phyloP scores from a whole-genome alignment of 2,797 vertebrate genomes.

The Zalophus californianus region DNA sequence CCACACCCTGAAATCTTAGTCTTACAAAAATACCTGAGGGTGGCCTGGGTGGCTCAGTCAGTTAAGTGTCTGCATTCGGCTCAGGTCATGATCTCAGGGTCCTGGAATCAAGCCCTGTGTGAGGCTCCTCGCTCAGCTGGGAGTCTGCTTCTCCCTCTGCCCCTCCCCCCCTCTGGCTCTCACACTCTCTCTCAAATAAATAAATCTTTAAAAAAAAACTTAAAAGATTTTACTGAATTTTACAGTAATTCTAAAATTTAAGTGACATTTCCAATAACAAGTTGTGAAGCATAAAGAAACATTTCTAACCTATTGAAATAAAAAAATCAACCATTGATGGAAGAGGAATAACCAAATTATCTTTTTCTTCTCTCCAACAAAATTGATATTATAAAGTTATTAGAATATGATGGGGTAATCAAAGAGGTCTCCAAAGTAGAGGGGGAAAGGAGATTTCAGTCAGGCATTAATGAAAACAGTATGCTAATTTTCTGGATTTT shows the following conservation, averaged over 20 bases:
- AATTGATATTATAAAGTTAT: neutral
- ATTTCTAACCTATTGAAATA: neutral
- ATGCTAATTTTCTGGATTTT: neutral
- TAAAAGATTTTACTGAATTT: neutral
- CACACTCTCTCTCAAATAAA: neutral
- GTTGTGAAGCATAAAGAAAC: neutral
- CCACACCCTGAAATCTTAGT: neutral
- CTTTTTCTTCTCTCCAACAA: neutral
- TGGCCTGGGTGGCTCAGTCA: neutral
- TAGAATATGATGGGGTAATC: neutral
- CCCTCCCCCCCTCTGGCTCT: neutral
- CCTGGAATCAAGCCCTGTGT: neutral
- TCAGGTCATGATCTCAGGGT: neutral
- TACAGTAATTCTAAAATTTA: neutral
- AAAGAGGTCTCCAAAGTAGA: neutral
- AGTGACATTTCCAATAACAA: neutral
- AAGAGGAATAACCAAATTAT: neutral
- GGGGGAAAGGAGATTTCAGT: neutral
- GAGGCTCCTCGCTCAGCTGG: neutral
- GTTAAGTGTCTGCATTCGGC: neutral
- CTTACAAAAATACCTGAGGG: neutral
- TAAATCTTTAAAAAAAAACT: neutral
- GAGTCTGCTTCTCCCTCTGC: neutral
- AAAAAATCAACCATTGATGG: neutral
- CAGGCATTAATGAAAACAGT: neutral